phyloP scores from a whole-genome alignment of 1,140 invertebrate species.

The Magallana ariakensis region DNA sequence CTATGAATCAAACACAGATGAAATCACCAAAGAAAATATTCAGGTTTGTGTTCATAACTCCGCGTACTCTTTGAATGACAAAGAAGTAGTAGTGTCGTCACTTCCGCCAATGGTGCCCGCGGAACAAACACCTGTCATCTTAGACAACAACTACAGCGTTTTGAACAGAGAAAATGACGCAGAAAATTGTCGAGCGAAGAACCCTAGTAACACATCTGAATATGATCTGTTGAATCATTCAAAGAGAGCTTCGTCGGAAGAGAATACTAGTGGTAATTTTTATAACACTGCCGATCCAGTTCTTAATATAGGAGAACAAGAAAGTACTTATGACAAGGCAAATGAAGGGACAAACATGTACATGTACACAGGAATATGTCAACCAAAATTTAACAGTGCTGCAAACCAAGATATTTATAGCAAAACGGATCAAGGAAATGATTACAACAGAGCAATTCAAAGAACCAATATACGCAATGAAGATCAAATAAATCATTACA shows the following conservation, averaged over 20 bases:
- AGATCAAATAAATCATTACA: no score
- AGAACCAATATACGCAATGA: no score
- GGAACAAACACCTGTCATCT: background rate
- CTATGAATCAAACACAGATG: no score
- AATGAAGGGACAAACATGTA: no score
- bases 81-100: background rate
- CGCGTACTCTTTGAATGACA: background rate
- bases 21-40: no score
- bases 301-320: background rate
- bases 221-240: constrained; percentile 8
- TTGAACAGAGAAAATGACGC: background rate
- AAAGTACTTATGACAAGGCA: no score
- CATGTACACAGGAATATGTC: no score
- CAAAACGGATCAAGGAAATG: no score
- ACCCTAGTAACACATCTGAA: background rate
- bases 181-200: background rate
- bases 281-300: background rate
- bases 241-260: background rate
- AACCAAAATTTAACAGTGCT: no score
- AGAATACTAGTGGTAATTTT: background rate
- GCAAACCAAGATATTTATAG: no score
- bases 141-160: background rate
- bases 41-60: background rate
- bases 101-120: background rate
- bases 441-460: no score